Conservation (phyloP, 2,113 vertebrate species). For the Aramus guarauna region DNA sequence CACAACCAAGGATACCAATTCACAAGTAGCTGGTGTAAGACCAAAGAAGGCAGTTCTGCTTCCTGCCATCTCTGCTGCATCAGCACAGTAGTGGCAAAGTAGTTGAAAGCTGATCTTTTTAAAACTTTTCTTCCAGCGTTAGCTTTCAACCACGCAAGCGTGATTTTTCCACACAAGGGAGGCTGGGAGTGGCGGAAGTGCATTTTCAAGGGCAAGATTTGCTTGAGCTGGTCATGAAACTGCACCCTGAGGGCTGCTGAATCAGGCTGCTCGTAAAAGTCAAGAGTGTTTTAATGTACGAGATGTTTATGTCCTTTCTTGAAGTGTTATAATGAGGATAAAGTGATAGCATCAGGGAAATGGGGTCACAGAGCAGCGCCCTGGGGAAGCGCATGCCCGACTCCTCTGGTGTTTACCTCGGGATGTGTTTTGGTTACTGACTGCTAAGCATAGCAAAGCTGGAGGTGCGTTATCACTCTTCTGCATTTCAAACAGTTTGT, state of each 20-base stretch:
- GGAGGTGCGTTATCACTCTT: neutral
- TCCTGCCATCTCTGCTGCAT: neutral
- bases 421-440: neutral
- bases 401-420: neutral
- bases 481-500: conserved; percentile 51
- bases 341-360: neutral
- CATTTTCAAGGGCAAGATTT: neutral
- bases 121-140: neutral
- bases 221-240: conserved; percentile 1
- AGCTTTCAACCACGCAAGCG: neutral
- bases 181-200: neutral
- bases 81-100: neutral
- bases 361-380: neutral
- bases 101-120: neutral
- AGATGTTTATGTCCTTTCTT: conserved; percentile 15
- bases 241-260: neutral
- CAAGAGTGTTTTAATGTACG: neutral
- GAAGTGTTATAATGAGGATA: neutral
- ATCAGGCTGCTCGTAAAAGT: neutral
- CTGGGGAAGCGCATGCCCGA: neutral
- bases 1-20: neutral
- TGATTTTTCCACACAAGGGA: neutral
- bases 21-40: neutral
- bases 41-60: neutral
- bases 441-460: conserved; percentile 35